A percentile compares a stretch with the other conserved stretches of the same genome.
phyloP scores from a whole-genome alignment of 2,113 vertebrate genomes.

The Nothocercus nigrocapillus region DNA sequence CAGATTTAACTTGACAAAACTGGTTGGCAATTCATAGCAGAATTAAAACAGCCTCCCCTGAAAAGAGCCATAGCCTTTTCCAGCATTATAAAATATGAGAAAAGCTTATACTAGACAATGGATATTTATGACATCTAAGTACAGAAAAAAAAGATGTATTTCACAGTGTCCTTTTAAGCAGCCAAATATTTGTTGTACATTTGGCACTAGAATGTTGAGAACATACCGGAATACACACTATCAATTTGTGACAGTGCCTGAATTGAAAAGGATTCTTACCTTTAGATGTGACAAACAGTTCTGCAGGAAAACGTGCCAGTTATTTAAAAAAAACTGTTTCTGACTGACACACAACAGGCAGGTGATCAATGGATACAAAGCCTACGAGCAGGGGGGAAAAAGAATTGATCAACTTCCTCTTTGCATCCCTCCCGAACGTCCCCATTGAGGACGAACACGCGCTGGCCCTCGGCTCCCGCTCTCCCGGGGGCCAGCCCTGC shows the following conservation, averaged over 20 bases:
- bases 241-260: conserved; percentile 24
- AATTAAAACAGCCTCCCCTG: not conserved
- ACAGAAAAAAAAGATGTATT: not conserved
- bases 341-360: conserved; percentile 99
- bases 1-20: not conserved
- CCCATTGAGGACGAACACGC: not conserved
- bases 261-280: conserved; percentile 81
- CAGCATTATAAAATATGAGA: not conserved
- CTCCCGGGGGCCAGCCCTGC: not conserved
- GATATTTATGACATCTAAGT: not conserved
- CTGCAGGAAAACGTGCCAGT: conserved; percentile 99
- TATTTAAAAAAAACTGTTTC: conserved; percentile 99
- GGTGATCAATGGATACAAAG: conserved; percentile 97
- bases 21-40: not conserved
- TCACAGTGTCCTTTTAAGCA: conserved; percentile 53
- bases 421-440: not conserved
- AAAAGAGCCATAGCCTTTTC: not conserved
- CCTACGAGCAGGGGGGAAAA: conserved; percentile 78
- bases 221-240: not conserved
- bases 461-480: not conserved
- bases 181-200: not conserved
- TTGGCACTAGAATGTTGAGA: not conserved
- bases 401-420: conserved; percentile 64
- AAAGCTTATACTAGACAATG: not conserved
- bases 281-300: conserved; percentile 99